Conservation (phyloP, 2,888 invertebrate genomes). For the Apomyelois bistriatella region DNA sequence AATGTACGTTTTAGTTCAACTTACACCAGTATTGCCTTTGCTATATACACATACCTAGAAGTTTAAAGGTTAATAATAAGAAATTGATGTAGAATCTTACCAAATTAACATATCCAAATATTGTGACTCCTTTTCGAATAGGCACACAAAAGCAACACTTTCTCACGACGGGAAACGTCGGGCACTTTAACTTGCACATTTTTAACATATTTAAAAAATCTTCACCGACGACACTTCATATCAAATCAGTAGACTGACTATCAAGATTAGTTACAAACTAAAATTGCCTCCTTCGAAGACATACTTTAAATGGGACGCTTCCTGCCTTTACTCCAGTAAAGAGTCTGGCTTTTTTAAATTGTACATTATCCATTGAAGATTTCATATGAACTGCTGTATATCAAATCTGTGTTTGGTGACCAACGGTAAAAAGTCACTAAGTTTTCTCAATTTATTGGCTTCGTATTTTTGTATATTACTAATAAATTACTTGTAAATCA, state of each 20-base stretch:
- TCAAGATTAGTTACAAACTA: conserved; percentile 23
- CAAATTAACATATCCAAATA: conserved; percentile 59
- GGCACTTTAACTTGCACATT: conserved; percentile 36
- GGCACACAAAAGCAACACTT: conserved; percentile 63
- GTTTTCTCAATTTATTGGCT: too few relatives aligned
- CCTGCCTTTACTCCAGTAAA: conserved; percentile 20
- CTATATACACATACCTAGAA: too few relatives aligned
- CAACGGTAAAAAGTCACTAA: too few relatives aligned
- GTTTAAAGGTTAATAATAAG: too few relatives aligned
- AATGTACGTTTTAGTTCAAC: too few relatives aligned
- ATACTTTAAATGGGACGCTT: conserved; percentile 27
- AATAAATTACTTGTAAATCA: too few relatives aligned
- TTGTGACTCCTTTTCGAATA: conserved; percentile 48
- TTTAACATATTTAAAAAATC: conserved; percentile 30
- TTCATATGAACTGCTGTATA: neutral
- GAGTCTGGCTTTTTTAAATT: neutral
- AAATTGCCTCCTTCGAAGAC: conserved; percentile 27
- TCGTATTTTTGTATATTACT: too few relatives aligned
- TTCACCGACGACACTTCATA: conserved; percentile 24
- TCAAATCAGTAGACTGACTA: conserved; percentile 27
- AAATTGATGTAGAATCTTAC: too few relatives aligned
- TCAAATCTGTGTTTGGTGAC: neutral
- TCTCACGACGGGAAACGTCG: conserved; percentile 37
- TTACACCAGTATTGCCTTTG: too few relatives aligned
- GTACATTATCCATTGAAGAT: conserved; percentile 6